Evolutionary conservation across 1,140 invertebrate species (phyloP).

Genomic region (Trissolcus basalis): DNA sequence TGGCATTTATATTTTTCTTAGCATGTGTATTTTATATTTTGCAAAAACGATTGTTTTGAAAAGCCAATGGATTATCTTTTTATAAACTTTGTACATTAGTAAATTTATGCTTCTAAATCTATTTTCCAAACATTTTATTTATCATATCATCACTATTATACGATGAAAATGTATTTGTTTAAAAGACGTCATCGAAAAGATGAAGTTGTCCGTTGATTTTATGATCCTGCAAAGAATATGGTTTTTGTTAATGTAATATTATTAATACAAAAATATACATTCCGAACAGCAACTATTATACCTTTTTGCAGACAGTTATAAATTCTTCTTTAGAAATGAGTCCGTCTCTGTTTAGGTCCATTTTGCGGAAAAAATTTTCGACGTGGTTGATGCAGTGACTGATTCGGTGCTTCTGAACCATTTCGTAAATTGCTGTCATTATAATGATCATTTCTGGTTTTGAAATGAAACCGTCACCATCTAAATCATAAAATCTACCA

Average conservation of each 20-base stretch:
- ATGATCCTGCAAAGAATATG: constrained; percentile 39
- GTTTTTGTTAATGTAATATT: constrained; percentile 62
- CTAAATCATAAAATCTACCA: constrained; percentile 68
- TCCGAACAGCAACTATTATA: constrained; percentile 18
- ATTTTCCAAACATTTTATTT: no score
- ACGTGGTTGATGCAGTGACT: constrained; percentile 64
- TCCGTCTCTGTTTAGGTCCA: constrained; percentile 68
- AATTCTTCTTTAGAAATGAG: constrained; percentile 69
- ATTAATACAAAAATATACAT: no score
- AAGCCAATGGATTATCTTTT: no score
- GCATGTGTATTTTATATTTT: constrained; percentile 94
- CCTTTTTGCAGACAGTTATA: constrained; percentile 66
- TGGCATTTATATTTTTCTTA: constrained; percentile 94
- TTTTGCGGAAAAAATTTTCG: constrained; percentile 67
- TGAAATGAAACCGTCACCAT: constrained; percentile 69
- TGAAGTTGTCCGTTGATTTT: no score
- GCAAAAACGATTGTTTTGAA: constrained; percentile 90
- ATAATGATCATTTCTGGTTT: constrained; percentile 65
- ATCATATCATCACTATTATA: no score
- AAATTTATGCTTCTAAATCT: no score
- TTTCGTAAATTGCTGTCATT: constrained; percentile 68
- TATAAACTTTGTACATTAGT: no score
- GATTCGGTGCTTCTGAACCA: constrained; percentile 59
- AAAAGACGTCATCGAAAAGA: neutral
- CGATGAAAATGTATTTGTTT: no score